phyloP scores from a whole-genome alignment of 2,113 vertebrate genomes.

The Sylvicapra grimmia region DNA sequence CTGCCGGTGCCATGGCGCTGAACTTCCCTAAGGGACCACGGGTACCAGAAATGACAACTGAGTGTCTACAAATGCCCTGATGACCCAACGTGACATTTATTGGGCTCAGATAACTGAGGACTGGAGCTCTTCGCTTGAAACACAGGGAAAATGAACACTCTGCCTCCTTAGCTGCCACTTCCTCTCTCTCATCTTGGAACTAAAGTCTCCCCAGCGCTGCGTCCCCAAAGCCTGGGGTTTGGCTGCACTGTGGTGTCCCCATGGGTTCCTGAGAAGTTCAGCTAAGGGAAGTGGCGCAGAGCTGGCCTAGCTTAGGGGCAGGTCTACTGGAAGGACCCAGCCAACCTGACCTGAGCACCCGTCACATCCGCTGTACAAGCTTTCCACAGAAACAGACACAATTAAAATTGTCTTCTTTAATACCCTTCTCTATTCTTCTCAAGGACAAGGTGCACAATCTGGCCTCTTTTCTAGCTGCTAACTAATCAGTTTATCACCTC shows the following conservation, averaged over 20 bases:
- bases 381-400: not conserved
- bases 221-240: not conserved
- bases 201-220: not conserved
- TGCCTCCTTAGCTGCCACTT: not conserved
- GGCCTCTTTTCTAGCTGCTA: not conserved
- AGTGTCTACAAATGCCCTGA: not conserved
- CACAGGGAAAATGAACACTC: not conserved
- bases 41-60: not conserved
- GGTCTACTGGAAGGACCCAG: not conserved
- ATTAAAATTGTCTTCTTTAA: not conserved
- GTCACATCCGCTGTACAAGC: accelerated
- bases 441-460: not conserved
- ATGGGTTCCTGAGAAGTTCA: not conserved
- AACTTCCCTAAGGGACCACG: not conserved
- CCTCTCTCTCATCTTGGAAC: not conserved
- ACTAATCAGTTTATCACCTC: not conserved
- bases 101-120: not conserved
- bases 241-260: not conserved
- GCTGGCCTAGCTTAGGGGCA: no score
- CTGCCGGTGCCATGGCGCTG: not conserved
- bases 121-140: not conserved
- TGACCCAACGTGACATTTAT: not conserved
- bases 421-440: not conserved
- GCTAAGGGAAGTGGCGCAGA: not conserved
- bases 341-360: accelerated